Base-by-base conservation (phyloP, 2,888 invertebrate genomes). In the Hermaeophaga mercurialis region DNA sequence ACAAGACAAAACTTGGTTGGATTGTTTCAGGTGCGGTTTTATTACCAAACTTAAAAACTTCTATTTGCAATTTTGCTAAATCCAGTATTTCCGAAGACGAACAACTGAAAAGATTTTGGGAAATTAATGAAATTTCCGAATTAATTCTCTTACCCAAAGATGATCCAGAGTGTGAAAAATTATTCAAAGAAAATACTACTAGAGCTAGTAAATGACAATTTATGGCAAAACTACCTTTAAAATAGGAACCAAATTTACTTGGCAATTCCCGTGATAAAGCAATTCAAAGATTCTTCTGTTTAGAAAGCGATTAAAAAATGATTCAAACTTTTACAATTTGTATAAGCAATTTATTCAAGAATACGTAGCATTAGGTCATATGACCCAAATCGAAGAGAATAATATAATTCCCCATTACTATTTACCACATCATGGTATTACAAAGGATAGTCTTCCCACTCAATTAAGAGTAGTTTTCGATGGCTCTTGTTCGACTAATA, bases 301-400 rank as follows among this genome's bases (percentile, higher is more conserved):
- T 38, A 12, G 53, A 45, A 7, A 44, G 12, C 12, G n/a, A 12
- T 7, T 2, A 3, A 28, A 54, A 22, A 3, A 14, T 5, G 28
- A 45, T 12, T 39, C 46, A 24, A 24, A 46, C 17, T 12, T 17
- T n/a, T n/a, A n/a, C n/a, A n/a, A n/a, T 8, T 36, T 24, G n/a
- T 54, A 54, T n/a, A 18, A 12, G 17, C 11, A 46, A 17, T 54
- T 54, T 18, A 38, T 54, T n/a, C 14, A 46, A 28, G 28, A 54
- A 46, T 46, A 45, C 15, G 15, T 11, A 22, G 26, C 19, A 19
- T 19, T 54, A 6, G 31, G 39, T 17, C 46, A 54, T 28, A 45
- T 54, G 45, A 9, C 9, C 1, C 7, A 38, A 24, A 36, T 38
- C 8, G 8, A 4, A 18, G 5, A n/a, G 3, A 12, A 18, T 4